Evolutionary conservation across 2,888 invertebrate genomes (phyloP), one percentile per base, ranked within the genome.

Genomic region (Agriotes lineatus): DNA sequence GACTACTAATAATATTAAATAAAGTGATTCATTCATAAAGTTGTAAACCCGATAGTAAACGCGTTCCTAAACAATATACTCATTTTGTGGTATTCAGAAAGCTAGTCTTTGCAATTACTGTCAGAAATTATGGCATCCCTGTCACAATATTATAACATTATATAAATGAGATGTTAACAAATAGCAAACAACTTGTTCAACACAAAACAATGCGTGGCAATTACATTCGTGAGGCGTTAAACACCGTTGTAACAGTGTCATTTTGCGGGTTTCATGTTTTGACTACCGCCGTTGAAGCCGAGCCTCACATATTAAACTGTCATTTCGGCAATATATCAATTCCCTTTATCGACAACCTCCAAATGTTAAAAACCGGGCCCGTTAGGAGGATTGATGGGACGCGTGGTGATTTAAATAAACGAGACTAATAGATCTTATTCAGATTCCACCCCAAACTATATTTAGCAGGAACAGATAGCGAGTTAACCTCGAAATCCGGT

Each of bases 391-490:
- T 69, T 69, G 62, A 69, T 65, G 63, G 59, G 58, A 35, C 54
- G 57, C 18, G 16, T 48, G 70, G 66, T 56, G 70, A 61, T 72
- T 66, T 58, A 63, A 72, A 70, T 70, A 70, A 70, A 70, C 67
- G 68, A 68, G 33, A 39, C 70, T 68, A 69, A 72, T 72, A 71
- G 67, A 66, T 72, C 72, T 72, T 70, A 69, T 70, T 70, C 70
- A 68, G 60, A 69, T 69, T 70, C 66, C 65, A 67, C 71, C 71
- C 70, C 44, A 50, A 68, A 30, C 70, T 73, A 73, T 72, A 73
- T 73, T 73, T 73, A 73, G 69, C 56, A 60, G 7, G 66, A 68
- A 66, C 65, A 70, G 71, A 73, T 70, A 73, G 57, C 42, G 42
- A 69, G 39, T 72, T 72, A 69, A 67, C 72, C 70, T 69, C 66